Evolutionary conservation across 2,888 invertebrate species (phyloP).

Genomic region (Reticulitermes lucifugus): DNA sequence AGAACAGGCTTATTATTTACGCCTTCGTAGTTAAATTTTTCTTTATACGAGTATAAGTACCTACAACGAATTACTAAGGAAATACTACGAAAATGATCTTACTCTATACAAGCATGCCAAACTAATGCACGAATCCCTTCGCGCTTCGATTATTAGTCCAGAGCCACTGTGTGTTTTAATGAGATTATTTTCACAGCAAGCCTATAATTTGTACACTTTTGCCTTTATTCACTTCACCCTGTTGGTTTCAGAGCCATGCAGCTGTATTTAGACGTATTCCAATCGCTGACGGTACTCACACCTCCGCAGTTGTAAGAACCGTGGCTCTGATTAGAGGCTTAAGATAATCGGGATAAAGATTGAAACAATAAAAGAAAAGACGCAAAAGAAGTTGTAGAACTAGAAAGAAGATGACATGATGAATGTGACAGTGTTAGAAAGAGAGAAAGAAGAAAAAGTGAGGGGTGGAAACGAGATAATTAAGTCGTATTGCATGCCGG

Average conservation of each 20-base stretch:
- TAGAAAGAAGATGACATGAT: neutral
- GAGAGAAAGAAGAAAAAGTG: neutral
- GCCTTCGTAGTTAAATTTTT: too few relatives aligned
- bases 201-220: neutral
- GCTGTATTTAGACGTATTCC: neutral
- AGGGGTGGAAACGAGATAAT: slow-evolving; percentile 15
- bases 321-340: slow-evolving; percentile 8
- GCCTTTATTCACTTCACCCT: neutral
- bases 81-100: too few relatives aligned
- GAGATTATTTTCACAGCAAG: too few relatives aligned
- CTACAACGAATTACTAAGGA: too few relatives aligned
- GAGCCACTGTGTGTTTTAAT: too few relatives aligned
- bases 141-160: too few relatives aligned
- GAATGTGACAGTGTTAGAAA: neutral
- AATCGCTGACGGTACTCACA: neutral
- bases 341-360: slow-evolving; percentile 17
- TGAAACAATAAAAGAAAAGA: neutral
- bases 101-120: too few relatives aligned
- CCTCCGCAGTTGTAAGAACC: neutral
- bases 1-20: too few relatives aligned
- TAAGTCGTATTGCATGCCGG: slow-evolving; percentile 40
- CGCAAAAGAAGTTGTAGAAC: neutral
- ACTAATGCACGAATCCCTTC: too few relatives aligned
- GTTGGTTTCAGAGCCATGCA: neutral
- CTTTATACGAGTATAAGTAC: too few relatives aligned